These are phyloP conservation scores for Mixornis gularis DNA, from an alignment of 2,113 vertebrate species.

Conservation along the genomic window DNA sequence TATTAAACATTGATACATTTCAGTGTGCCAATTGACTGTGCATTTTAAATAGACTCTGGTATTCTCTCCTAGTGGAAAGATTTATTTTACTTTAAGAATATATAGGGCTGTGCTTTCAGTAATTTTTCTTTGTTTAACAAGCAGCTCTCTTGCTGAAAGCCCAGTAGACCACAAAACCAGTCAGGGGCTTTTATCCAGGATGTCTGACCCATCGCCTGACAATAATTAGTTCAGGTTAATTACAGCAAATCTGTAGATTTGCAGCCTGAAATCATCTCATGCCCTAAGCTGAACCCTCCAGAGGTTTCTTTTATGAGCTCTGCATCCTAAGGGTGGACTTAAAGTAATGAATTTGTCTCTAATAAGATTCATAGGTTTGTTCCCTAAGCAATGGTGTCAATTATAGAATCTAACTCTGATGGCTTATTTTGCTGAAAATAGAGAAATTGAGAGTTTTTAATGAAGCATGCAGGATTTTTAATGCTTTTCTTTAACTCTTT, in stretches of 20 bases:
- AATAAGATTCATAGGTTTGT: constrained; percentile 79
- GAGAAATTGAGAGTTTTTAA: constrained; percentile 45
- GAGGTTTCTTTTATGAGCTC: constrained; percentile 78
- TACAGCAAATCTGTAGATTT: constrained; percentile 79
- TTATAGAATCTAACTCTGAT: constrained; percentile 68
- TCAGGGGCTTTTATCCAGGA: constrained; percentile 58
- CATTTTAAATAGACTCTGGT: constrained; percentile 27
- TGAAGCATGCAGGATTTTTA: constrained; percentile 7
- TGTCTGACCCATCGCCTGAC: constrained; percentile 71
- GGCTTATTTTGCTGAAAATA: constrained; percentile 69
- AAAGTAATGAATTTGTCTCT: constrained; percentile 79
- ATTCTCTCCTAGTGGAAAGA: background rate
- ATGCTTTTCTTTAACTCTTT: constrained; percentile 35
- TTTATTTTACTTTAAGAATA: constrained; percentile 41
- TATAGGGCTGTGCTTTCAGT: constrained; percentile 6
- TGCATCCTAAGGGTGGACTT: constrained; percentile 72
- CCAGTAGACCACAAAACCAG: constrained; percentile 50
- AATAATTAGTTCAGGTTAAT: constrained; percentile 88
- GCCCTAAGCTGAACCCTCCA: constrained; percentile 69
- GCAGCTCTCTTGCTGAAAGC: constrained; percentile 30
- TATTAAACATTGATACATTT: constrained; percentile 16
- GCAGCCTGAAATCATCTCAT: constrained; percentile 70
- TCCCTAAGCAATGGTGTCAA: constrained; percentile 74
- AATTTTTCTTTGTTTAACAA: constrained; percentile 49
- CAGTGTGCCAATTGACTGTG: background rate